These are phyloP conservation scores for Metallyticus violacea DNA, from an alignment of 2,888 invertebrate species.

Conservation along the genomic window DNA sequence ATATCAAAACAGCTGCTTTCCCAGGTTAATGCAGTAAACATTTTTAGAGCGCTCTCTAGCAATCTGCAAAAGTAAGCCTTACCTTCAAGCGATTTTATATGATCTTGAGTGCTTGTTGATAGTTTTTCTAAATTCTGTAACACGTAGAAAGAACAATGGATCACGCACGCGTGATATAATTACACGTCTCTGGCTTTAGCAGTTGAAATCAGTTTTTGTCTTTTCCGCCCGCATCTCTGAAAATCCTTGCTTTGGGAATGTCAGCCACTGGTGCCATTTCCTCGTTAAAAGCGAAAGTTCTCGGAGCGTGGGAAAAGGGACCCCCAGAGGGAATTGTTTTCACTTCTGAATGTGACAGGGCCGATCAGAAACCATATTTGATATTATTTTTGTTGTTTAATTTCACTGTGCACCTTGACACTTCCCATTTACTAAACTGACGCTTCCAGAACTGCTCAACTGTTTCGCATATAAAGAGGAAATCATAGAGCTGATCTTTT, in stretches of 20 bases:
- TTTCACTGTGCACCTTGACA: background rate
- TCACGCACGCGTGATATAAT: background rate
- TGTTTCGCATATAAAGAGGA: background rate
- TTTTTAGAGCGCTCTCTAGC: no score
- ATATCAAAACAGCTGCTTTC: no score
- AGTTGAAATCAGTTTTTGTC: background rate
- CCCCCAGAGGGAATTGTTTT: background rate
- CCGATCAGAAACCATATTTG: background rate
- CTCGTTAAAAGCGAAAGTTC: background rate
- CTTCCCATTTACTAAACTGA: background rate
- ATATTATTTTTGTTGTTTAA: background rate
- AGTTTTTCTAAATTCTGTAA: no score
- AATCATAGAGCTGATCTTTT: background rate
- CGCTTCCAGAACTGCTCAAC: background rate
- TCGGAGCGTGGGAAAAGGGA: background rate
- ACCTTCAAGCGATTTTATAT: no score
- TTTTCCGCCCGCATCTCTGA: background rate
- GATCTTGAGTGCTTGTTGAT: no score
- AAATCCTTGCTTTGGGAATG: background rate
- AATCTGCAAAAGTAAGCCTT: no score
- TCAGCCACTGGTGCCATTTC: background rate
- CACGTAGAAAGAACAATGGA: background rate
- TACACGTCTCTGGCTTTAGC: background rate
- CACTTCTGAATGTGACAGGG: background rate
- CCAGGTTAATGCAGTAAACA: no score